These are phyloP conservation scores for Nomada hirtipes DNA, from an alignment of 2,888 invertebrate genomes.

Conservation along the genomic window DNA sequence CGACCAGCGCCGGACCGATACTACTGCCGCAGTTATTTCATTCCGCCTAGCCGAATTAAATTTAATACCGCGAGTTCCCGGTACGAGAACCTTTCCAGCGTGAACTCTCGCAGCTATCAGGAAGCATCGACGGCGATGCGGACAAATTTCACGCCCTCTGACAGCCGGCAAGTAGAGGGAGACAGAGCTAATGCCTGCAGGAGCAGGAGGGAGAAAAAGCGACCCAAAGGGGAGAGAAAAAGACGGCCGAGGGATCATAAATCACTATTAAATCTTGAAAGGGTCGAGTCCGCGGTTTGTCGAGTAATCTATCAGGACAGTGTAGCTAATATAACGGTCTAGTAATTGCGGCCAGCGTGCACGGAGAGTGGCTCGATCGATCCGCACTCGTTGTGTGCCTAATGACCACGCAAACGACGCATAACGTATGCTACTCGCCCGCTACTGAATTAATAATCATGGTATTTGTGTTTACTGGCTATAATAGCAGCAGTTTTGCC, in stretches of 20 bases:
- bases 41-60: too few species aligned
- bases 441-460: constrained; percentile 66
- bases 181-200: too few species aligned
- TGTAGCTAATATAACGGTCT: constrained; percentile 74
- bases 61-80: too few species aligned
- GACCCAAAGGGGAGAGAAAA: not conserved
- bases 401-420: constrained; percentile 68
- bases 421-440: constrained; percentile 43
- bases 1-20: too few species aligned
- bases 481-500: not conserved
- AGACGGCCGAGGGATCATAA: constrained; percentile 66
- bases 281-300: constrained; percentile 75
- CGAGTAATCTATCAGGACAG: constrained; percentile 79
- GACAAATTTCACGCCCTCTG: not conserved
- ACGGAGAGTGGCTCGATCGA: constrained; percentile 72
- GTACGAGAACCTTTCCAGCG: not conserved
- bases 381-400: constrained; percentile 68
- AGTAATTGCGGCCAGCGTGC: constrained; percentile 70
- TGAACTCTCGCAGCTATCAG: not conserved
- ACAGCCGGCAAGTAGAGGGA: not conserved
- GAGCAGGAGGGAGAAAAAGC: too few species aligned
- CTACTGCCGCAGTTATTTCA: too few species aligned
- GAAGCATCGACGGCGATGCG: not conserved
- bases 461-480: constrained; percentile 30
- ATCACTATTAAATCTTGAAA: constrained; percentile 82